Percentiles rank a stretch among this genome's conserved stretches.
Evolutionary conservation across 2,113 vertebrate species (phyloP).

Genomic region (Hypomesus transpacificus): DNA sequence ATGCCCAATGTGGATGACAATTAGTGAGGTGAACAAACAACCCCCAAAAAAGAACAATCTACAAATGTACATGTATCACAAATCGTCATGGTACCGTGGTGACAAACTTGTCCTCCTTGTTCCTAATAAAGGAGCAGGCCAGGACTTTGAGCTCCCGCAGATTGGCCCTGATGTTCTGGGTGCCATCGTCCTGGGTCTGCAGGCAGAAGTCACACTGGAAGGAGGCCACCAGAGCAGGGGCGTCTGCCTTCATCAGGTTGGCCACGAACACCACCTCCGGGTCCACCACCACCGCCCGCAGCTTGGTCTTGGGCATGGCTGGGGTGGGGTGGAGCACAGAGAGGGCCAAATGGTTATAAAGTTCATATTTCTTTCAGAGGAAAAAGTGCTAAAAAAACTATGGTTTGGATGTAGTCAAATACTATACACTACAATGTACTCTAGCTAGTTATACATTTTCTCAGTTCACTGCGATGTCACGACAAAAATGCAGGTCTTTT

Average conservation of each 20-base stretch:
- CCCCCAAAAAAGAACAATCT: background rate
- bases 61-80: background rate
- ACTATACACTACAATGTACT: too few species aligned
- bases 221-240: conserved; percentile 83
- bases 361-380: background rate
- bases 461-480: too few species aligned
- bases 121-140: conserved; percentile 86
- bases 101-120: conserved; percentile 69
- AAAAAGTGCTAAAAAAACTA: too few species aligned
- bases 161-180: conserved; percentile 76
- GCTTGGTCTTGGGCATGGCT: conserved; percentile 33
- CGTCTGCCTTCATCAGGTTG: conserved; percentile 81
- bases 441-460: too few species aligned
- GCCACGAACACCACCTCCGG: conserved; percentile 97
- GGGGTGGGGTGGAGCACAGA: conserved; percentile 31
- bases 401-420: too few species aligned
- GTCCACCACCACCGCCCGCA: conserved; percentile 82
- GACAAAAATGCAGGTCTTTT: background rate
- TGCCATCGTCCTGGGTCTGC: conserved; percentile 51
- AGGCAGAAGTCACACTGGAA: conserved; percentile 86
- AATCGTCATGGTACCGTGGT: conserved; percentile 78
- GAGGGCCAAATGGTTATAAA: background rate
- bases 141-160: conserved; percentile 84
- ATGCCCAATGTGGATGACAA: background rate
- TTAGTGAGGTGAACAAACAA: conserved; percentile 11